Conservation (phyloP, 2,113 vertebrate genomes). For the Chionomys nivalis region DNA sequence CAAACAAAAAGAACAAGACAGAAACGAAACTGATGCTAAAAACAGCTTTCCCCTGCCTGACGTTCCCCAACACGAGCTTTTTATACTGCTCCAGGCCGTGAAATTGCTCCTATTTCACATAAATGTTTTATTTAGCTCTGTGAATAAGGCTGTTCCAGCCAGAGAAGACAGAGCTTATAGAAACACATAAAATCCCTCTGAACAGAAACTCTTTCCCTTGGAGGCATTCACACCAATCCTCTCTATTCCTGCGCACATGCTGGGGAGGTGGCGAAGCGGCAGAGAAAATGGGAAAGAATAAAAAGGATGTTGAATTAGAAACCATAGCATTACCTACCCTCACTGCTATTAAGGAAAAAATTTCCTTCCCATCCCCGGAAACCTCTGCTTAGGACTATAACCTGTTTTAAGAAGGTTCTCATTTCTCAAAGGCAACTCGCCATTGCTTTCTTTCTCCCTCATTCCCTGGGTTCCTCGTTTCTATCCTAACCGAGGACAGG, state of each 20-base stretch:
- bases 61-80: slow-evolving; percentile 32
- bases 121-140: slow-evolving; percentile 64
- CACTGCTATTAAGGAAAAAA: background rate
- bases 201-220: slow-evolving; percentile 59
- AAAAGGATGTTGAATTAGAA: slow-evolving; percentile 37
- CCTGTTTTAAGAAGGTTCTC: slow-evolving; percentile 22
- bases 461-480: background rate
- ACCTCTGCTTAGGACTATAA: background rate
- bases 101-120: slow-evolving; percentile 54
- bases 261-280: slow-evolving; percentile 25
- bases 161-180: slow-evolving; percentile 49
- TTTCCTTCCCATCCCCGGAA: background rate
- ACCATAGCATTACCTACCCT: slow-evolving; percentile 32
- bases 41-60: slow-evolving; percentile 9
- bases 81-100: slow-evolving; percentile 3
- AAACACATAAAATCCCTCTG: slow-evolving; percentile 49
- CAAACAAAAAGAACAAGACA: slow-evolving; percentile 37
- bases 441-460: background rate
- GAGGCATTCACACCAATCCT: slow-evolving; percentile 60
- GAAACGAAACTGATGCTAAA: background rate
- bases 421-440: background rate
- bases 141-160: slow-evolving; percentile 52
- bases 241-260: slow-evolving; percentile 41
- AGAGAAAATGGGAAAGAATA: slow-evolving; percentile 41
- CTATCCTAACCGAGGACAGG: background rate